These are phyloP conservation scores for Lacanobia oleracea DNA, from an alignment of 2,888 invertebrate species.

Conservation along the genomic window DNA sequence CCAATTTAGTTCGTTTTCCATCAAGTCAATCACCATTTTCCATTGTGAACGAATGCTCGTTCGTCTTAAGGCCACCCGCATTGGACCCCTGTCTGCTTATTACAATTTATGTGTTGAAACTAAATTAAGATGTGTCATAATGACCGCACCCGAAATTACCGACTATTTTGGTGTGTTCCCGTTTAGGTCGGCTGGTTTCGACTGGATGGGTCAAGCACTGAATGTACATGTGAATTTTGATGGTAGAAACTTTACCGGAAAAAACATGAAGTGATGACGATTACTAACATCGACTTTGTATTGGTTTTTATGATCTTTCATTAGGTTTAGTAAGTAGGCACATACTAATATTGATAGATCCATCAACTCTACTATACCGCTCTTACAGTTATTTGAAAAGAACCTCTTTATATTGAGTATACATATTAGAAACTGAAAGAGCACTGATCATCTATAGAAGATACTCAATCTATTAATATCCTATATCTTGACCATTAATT, in stretches of 20 bases:
- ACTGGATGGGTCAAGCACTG: background rate
- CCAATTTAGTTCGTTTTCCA: conserved; percentile 37
- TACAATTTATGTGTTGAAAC: conserved; percentile 86
- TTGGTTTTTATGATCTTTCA: too few species aligned
- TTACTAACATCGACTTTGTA: too few species aligned
- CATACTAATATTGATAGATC: too few species aligned
- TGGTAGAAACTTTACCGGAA: background rate
- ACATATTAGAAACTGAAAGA: too few species aligned
- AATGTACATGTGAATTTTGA: background rate
- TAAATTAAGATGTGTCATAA: conserved; percentile 90
- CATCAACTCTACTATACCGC: background rate
- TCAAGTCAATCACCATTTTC: conserved; percentile 61
- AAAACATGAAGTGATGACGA: background rate
- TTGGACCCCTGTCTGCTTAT: conserved; percentile 76
- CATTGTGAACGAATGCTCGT: conserved; percentile 57
- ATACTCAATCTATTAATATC: too few species aligned
- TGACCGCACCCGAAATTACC: conserved; percentile 84
- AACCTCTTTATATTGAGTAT: too few species aligned
- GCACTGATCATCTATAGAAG: too few species aligned
- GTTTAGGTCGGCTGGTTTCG: conserved; percentile 69
- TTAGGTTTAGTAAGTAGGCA: too few species aligned
- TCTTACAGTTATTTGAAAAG: background rate
- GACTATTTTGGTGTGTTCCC: conserved; percentile 67
- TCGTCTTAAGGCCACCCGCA: conserved; percentile 82
- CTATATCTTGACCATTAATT: too few species aligned